Percentiles rank a stretch among this genome's conserved stretches.
phyloP scores from a whole-genome alignment of 2,888 invertebrate genomes.

The Melikaiella ostensackeni region DNA sequence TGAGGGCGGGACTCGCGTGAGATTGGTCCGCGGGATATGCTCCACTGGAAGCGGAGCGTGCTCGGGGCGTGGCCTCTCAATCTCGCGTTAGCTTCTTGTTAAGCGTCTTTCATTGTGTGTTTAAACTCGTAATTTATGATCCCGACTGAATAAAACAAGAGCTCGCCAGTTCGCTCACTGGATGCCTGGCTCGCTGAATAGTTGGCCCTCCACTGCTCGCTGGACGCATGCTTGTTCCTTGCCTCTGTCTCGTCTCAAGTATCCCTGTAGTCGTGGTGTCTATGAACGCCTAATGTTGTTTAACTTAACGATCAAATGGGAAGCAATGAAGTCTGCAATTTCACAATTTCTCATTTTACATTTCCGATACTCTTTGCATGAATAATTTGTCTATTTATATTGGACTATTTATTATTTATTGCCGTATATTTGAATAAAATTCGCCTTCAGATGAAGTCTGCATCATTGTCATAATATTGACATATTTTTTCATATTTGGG shows the following conservation, averaged over 20 bases:
- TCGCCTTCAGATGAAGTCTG: no score
- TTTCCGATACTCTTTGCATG: no score
- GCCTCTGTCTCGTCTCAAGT: constrained; percentile 1
- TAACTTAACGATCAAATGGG: not conserved
- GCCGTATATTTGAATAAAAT: no score
- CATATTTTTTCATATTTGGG: no score
- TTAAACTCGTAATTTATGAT: constrained; percentile 78
- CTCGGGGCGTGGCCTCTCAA: constrained; percentile 75
- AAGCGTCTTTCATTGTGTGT: constrained; percentile 78
- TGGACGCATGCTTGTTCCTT: constrained; percentile 7
- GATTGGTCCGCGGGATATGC: constrained; percentile 64
- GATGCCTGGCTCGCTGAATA: constrained; percentile 47
- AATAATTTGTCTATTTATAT: no score
- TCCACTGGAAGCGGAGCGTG: constrained; percentile 61
- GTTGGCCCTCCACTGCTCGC: constrained; percentile 9
- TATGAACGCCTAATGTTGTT: constrained; percentile 1
- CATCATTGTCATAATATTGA: no score
- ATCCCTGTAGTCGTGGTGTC: not conserved
- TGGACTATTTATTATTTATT: no score
- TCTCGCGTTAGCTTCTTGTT: constrained; percentile 78
- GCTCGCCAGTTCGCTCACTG: constrained; percentile 58
- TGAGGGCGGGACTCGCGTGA: constrained; percentile 61
- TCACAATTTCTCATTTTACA: not conserved
- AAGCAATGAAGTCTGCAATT: not conserved
- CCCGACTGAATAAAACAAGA: constrained; percentile 78